These are phyloP conservation scores for Cephalopterus ornatus DNA, from an alignment of 2,113 vertebrate species.

Conservation along the genomic window DNA sequence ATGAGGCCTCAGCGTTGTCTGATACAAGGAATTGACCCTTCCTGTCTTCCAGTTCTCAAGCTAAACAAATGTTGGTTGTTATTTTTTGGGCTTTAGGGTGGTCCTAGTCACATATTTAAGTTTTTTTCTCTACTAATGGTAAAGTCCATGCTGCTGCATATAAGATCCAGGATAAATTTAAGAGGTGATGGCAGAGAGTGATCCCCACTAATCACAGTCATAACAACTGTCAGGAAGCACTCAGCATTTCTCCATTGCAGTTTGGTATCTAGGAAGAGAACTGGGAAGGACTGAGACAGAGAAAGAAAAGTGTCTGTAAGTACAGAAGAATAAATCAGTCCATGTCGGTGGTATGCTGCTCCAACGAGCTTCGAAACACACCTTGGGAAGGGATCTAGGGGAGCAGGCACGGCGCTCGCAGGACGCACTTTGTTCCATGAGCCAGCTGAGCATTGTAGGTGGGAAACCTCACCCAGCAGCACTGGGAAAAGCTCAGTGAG, in stretches of 20 bases:
- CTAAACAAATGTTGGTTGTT: background rate
- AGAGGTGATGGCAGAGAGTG: background rate
- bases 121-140: background rate
- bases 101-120: background rate
- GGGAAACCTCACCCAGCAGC: background rate
- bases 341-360: background rate
- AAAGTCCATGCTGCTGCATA: background rate
- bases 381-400: background rate
- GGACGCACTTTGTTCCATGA: background rate
- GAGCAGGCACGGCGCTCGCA: background rate
- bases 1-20: background rate
- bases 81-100: background rate
- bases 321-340: background rate
- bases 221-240: background rate
- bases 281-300: background rate
- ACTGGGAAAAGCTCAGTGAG: background rate
- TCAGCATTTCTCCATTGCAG: background rate
- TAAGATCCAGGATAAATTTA: background rate
- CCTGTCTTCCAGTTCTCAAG: background rate
- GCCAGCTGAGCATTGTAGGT: background rate
- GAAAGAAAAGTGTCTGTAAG: background rate
- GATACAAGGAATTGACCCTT: background rate
- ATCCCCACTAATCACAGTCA: background rate
- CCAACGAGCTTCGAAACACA: background rate
- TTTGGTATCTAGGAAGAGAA: background rate